Percentiles rank a stretch among this genome's conserved stretches.
These are phyloP conservation scores for Leptoteleia sp. DNA, from an alignment of 1,140 invertebrate species.

Conservation along the genomic window DNA sequence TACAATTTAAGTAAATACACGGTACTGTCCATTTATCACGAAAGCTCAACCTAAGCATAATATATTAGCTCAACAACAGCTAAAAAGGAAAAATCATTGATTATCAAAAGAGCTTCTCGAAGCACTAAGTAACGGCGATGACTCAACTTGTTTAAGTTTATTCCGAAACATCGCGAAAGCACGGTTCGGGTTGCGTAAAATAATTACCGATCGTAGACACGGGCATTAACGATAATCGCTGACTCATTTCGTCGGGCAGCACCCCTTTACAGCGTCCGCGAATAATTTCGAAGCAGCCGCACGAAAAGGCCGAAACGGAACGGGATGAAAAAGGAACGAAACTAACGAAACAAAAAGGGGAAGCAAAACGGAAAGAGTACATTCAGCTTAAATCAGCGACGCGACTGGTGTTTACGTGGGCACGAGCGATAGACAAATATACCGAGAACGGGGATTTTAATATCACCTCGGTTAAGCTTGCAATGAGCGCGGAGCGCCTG, in stretches of 20 bases:
- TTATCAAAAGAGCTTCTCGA: no score
- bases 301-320: slow-evolving; percentile 15
- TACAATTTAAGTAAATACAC: no score
- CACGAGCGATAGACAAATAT: slow-evolving; percentile 37
- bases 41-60: no score
- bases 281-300: slow-evolving; percentile 32
- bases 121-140: no score
- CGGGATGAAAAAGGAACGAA: slow-evolving; percentile 9
- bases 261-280: slow-evolving; percentile 2
- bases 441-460: slow-evolving; percentile 39
- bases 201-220: no score
- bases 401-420: slow-evolving; percentile 29
- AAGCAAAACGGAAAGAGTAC: slow-evolving; percentile 19
- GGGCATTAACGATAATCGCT: slow-evolving; percentile 9
- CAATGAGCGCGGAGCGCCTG: slow-evolving; percentile 36
- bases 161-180: no score
- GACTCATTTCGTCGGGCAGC: background rate
- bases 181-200: no score
- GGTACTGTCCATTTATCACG: no score
- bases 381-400: slow-evolving; percentile 45
- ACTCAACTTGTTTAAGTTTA: no score
- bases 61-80: no score
- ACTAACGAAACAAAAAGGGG: slow-evolving; percentile 22
- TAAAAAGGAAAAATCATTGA: no score
- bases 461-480: slow-evolving; percentile 29